Base-by-base conservation (phyloP, 2,113 vertebrate species). In the Atractosteus spatula region DNA sequence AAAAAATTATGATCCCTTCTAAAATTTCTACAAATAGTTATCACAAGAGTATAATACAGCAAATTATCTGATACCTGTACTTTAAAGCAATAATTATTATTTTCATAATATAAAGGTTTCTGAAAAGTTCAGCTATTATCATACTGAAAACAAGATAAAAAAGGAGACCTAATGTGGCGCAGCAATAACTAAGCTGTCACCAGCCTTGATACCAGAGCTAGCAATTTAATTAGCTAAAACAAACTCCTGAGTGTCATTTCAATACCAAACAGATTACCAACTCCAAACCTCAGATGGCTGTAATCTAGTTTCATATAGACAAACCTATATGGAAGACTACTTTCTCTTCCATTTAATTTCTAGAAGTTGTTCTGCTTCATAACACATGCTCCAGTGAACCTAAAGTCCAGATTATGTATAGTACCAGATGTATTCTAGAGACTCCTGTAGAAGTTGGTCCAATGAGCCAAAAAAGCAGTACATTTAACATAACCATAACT, bases 221-320 rank as follows among this genome's bases (percentile, higher is more conserved):
- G n/a, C 42, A 63, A 29, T 63, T 63, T 63, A 63, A 17, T 16
- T 45, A 45, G 64, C 64, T 66, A n/a, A 66, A 12, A 14, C 41
- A 45, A 42, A 47, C 64, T 44, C 43, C 64, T 45, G 42, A 44
- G 64, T 66, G 64, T 66, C 42, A 2, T 45, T 14, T 66, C 42
- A n/a, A 66, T 66, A 6, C 3, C 42, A 66, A 13, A 47, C 16
- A 7, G n/a, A 12, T 63, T 63, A 63, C 14, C 5, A 10, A 51
- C 5, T 29, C 62, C 0, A 63, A 16, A 17, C 62, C 17, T 63
- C 2, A 63, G 17, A 29, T 63, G 62, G 17, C 7, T 16, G n/a
- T 63, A 16, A 29, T 29, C 62, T 51, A 51, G 47, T 7, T 51
- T 51, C 47, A 51, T 51, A 51, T 7, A 10, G 5, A 51, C 47